A percentile compares a stretch with the other conserved stretches of the same genome.
These are phyloP conservation scores for Mylabris phalerata DNA, from an alignment of 1,140 invertebrate genomes.

Conservation along the genomic window DNA sequence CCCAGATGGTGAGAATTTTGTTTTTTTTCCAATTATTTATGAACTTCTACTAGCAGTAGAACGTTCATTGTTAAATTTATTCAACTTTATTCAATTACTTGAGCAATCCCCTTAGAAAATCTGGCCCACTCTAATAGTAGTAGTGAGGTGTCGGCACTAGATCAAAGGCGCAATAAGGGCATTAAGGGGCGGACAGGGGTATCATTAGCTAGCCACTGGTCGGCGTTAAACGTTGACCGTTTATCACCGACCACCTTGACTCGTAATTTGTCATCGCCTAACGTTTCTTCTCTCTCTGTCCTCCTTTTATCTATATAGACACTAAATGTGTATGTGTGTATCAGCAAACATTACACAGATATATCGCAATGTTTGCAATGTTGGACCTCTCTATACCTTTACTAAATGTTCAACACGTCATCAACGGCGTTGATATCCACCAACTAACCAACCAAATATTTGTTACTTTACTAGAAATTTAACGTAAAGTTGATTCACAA, in stretches of 20 bases:
- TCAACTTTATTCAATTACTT: too few species aligned
- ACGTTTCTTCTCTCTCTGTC: too few species aligned
- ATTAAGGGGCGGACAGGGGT: constrained; percentile 36
- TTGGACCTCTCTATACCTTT: neutral
- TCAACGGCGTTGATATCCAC: neutral
- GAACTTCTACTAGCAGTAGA: too few species aligned
- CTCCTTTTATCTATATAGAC: too few species aligned
- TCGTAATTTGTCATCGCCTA: constrained; percentile 39
- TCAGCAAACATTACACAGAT: constrained; percentile 33
- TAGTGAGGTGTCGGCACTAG: constrained; percentile 36
- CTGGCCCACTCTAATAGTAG: neutral
- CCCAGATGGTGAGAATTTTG: too few species aligned
- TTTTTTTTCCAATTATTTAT: too few species aligned
- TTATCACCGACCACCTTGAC: constrained; percentile 40
- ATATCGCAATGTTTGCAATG: constrained; percentile 34
- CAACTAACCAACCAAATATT: neutral
- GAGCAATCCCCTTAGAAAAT: too few species aligned
- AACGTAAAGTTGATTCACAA: constrained; percentile 5
- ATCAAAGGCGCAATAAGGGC: constrained; percentile 40
- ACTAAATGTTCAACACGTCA: neutral
- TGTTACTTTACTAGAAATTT: neutral
- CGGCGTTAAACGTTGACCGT: constrained; percentile 38
- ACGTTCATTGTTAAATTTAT: too few species aligned
- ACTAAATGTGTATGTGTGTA: too few species aligned
- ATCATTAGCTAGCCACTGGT: constrained; percentile 39